Evolutionary conservation across 1,140 invertebrate genomes (phyloP).

Genomic region (Trinorchestia longiramus): DNA sequence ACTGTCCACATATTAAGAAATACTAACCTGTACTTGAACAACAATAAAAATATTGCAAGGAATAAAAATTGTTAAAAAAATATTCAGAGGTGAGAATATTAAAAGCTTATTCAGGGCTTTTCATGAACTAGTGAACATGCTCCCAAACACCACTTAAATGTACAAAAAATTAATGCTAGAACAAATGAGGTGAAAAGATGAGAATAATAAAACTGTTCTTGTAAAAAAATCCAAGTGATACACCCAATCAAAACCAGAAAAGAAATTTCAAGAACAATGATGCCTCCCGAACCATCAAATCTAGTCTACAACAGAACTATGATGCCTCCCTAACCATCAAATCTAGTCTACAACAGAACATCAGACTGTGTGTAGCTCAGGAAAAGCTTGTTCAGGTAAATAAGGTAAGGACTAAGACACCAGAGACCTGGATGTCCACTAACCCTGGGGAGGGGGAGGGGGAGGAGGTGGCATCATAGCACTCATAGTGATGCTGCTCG

Average conservation of each 20-base stretch:
- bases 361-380: no score
- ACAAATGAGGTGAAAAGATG: not conserved
- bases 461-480: conserved; percentile 41
- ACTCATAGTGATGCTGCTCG: conserved; percentile 44
- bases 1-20: not conserved
- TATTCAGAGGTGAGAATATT: not conserved
- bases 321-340: no score
- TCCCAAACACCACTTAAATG: not conserved
- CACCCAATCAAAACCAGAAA: no score
- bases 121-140: not conserved
- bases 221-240: not conserved
- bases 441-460: not conserved
- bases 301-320: no score
- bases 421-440: not conserved
- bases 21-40: not conserved
- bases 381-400: no score
- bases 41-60: not conserved
- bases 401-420: no score
- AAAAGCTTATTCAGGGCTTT: not conserved
- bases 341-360: no score
- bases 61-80: not conserved
- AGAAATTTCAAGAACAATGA: no score
- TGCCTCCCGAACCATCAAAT: no score
- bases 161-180: not conserved
- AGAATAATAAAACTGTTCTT: not conserved